A percentile compares a stretch with the other conserved stretches of the same genome.
Conservation (phyloP, 2,888 invertebrate genomes). For the Lathronympha strigana region DNA sequence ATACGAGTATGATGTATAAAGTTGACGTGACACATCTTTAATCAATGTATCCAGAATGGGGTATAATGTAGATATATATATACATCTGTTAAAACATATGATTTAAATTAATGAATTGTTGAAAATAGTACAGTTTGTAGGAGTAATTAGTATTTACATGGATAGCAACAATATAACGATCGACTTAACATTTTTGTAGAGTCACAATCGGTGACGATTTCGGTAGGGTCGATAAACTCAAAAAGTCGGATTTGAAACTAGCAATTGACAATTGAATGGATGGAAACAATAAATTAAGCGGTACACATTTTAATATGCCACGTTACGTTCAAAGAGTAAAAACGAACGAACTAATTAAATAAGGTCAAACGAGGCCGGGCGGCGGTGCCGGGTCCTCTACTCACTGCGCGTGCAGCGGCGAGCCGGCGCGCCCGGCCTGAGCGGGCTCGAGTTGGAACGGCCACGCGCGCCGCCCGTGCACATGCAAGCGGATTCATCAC, state of each 20-base stretch:
- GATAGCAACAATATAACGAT: too few relatives aligned
- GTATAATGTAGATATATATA: too few relatives aligned
- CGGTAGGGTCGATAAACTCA: constrained; percentile 22
- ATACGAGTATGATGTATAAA: too few relatives aligned
- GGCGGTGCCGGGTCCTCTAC: constrained; percentile 52
- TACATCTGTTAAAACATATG: too few relatives aligned
- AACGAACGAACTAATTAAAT: constrained; percentile 83
- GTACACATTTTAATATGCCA: constrained; percentile 78
- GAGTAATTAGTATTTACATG: too few relatives aligned
- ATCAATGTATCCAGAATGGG: not conserved
- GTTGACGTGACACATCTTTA: not conserved
- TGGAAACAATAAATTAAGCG: constrained; percentile 76
- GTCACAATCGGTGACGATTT: not conserved
- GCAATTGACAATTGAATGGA: constrained; percentile 60
- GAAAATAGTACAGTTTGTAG: too few relatives aligned
- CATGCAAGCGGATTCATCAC: constrained; percentile 40
- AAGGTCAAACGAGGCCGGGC: constrained; percentile 79
- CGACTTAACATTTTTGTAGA: not conserved
- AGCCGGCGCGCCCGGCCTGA: constrained; percentile 48
- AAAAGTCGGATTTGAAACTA: constrained; percentile 28
- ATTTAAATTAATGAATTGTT: too few relatives aligned
- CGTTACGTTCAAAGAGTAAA: constrained; percentile 80
- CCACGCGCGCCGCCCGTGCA: constrained; percentile 55
- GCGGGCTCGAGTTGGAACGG: constrained; percentile 49
- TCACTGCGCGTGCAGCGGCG: constrained; percentile 47